Evolutionary conservation across 2,113 vertebrate species (phyloP).

Genomic region (Madoqua kirkii): DNA sequence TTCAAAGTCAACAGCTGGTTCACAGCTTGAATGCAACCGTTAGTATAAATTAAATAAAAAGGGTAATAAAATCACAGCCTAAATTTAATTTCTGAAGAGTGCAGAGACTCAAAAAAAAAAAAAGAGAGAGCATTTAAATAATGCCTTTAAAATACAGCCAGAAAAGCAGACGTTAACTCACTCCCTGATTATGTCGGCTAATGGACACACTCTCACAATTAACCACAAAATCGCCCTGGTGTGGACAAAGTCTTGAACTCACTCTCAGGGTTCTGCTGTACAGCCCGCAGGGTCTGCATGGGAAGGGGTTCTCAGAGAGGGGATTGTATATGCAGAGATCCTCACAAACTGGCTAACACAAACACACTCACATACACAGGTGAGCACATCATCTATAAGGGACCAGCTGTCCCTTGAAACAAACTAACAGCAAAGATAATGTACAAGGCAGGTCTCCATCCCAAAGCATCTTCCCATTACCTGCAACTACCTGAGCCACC

Average conservation of each 20-base stretch:
- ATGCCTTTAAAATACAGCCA: slow-evolving; percentile 75
- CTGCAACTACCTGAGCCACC: background rate
- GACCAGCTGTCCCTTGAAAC: background rate
- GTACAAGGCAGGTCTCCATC: background rate
- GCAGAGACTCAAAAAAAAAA: slow-evolving; percentile 57
- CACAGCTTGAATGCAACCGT: slow-evolving; percentile 84
- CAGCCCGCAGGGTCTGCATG: background rate
- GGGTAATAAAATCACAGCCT: slow-evolving; percentile 84
- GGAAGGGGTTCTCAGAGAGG: background rate
- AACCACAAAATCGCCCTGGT: background rate
- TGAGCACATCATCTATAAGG: background rate
- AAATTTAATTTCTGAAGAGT: slow-evolving; percentile 84
- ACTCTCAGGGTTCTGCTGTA: slow-evolving; percentile 19
- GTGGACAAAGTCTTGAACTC: background rate
- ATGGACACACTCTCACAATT: background rate
- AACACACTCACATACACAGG: background rate
- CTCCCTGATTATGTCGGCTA: slow-evolving; percentile 49
- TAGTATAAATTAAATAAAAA: slow-evolving; percentile 88
- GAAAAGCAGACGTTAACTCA: slow-evolving; percentile 73
- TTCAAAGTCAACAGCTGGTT: slow-evolving; percentile 86
- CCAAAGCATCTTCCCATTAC: fast-evolving
- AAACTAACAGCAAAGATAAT: background rate
- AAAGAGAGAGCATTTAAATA: slow-evolving; percentile 69
- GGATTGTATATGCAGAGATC: no score
- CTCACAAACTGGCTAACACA: background rate